Evolutionary conservation across 2,888 invertebrate genomes (phyloP).

Genomic region (Acanthosepion pharaonis): DNA sequence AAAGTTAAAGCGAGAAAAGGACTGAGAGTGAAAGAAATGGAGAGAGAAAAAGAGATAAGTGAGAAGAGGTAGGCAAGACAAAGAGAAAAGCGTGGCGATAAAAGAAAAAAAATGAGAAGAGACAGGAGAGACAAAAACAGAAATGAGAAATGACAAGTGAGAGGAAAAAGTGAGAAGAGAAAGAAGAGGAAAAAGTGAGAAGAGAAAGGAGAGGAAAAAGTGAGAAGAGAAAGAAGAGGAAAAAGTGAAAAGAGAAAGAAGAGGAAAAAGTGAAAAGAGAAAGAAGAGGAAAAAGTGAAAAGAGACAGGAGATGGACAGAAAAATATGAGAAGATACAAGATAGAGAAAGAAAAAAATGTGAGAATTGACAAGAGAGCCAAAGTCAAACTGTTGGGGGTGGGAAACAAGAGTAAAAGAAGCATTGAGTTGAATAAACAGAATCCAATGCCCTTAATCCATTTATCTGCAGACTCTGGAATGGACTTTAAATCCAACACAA

Average conservation of each 20-base stretch:
- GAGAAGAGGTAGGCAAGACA: neutral
- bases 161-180: too few species aligned
- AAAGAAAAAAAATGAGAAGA: too few species aligned
- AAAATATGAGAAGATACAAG: neutral
- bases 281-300: neutral
- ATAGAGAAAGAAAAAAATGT: neutral
- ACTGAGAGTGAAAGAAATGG: too few species aligned
- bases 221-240: neutral
- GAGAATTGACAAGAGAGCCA: neutral
- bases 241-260: neutral
- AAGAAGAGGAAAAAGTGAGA: neutral
- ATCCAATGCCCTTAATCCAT: neutral
- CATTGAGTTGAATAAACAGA: neutral
- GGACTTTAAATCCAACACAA: neutral
- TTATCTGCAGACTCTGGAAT: neutral
- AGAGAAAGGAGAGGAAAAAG: neutral
- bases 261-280: fast-evolving
- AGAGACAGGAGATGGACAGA: neutral
- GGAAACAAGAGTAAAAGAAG: neutral
- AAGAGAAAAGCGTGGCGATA: too few species aligned
- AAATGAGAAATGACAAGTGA: too few species aligned
- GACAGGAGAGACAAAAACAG: neutral
- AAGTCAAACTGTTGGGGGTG: neutral
- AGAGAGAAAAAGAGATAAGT: too few species aligned
- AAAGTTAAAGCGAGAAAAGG: neutral